These are phyloP conservation scores for Aphis craccivora DNA, from an alignment of 1,140 invertebrate genomes.

Conservation along the genomic window DNA sequence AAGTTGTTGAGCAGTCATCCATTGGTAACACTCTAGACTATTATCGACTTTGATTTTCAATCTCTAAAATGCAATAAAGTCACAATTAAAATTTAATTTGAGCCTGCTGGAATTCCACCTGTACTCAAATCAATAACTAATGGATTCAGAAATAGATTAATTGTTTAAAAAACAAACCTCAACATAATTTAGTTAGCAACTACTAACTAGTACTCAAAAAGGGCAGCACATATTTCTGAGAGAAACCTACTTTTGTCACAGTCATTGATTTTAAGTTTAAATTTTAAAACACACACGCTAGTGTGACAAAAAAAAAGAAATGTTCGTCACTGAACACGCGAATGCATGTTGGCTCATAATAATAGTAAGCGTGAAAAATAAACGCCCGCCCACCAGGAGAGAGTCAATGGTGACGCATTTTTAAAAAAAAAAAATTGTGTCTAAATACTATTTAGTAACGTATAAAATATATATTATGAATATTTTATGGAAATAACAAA, in stretches of 20 bases:
- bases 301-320: background rate
- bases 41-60: too few relatives aligned
- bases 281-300: background rate
- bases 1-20: too few relatives aligned
- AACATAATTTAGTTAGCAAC: too few relatives aligned
- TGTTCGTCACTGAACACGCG: background rate
- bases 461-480: background rate
- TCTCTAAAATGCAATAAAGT: too few relatives aligned
- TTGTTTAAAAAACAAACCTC: too few relatives aligned
- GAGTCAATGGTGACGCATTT: background rate
- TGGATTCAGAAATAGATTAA: too few relatives aligned
- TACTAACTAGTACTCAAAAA: background rate
- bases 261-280: background rate
- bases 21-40: too few relatives aligned
- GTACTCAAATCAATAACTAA: too few relatives aligned
- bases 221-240: background rate
- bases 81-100: too few relatives aligned
- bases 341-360: background rate
- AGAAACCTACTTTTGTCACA: background rate
- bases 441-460: background rate
- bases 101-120: too few relatives aligned
- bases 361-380: background rate
- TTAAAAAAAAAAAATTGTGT: background rate
- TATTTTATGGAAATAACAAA: background rate
- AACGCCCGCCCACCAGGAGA: background rate